Conservation (phyloP, 2,113 vertebrate genomes). For the Struthidea cinerea region DNA sequence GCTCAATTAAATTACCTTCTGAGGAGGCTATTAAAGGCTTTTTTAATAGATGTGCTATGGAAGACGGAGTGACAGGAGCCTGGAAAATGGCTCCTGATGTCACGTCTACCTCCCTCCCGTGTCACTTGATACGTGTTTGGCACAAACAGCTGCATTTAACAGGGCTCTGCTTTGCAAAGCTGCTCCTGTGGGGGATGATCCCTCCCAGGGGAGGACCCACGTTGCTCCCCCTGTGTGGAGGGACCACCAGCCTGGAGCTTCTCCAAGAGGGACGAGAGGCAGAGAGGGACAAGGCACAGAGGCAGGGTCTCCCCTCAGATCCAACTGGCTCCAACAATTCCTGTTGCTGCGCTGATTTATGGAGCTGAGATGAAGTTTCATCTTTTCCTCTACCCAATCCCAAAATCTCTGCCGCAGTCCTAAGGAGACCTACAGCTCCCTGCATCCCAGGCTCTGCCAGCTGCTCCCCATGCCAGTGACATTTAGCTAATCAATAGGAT, state of each 20-base stretch:
- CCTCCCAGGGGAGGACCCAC: background rate
- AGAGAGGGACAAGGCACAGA: background rate
- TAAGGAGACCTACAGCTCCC: accelerated
- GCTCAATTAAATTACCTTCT: slow-evolving; percentile 59
- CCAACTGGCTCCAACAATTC: accelerated
- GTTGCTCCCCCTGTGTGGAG: background rate
- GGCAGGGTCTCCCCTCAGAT: background rate
- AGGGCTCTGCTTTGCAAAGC: background rate
- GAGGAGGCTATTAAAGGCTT: slow-evolving; percentile 55
- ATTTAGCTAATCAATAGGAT: slow-evolving; percentile 58
- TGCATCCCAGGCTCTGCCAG: background rate
- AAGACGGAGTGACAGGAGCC: slow-evolving; percentile 31
- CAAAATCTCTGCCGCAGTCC: background rate
- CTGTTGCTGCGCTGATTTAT: background rate
- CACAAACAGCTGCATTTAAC: background rate
- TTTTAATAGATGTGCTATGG: slow-evolving; percentile 43
- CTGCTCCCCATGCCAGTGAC: slow-evolving; percentile 7
- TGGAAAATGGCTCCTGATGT: slow-evolving; percentile 15
- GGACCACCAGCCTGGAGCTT: background rate
- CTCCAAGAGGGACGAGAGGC: background rate
- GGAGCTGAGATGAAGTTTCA: background rate
- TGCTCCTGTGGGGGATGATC: background rate
- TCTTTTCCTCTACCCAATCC: background rate
- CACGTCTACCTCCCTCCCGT: background rate
- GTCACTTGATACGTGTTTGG: background rate